Percentiles rank a stretch among this genome's conserved stretches.
Evolutionary conservation across 2,797 vertebrate genomes (phyloP).

Genomic region (Gymnocypris eckloni): DNA sequence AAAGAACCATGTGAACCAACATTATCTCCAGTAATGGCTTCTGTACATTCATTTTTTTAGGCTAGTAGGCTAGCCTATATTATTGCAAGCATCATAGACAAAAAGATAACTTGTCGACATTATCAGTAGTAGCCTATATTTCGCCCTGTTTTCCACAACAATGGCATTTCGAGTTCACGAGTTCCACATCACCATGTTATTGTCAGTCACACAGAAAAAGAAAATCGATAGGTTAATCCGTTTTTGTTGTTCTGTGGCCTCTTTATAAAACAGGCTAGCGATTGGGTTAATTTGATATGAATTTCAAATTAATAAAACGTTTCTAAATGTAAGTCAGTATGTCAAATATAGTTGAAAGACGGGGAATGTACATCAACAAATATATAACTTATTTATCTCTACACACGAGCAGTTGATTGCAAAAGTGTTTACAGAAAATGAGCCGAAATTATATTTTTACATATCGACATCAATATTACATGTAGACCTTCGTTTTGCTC

Average conservation of each 20-base stretch:
- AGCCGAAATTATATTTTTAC: background rate
- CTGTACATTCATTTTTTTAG: background rate
- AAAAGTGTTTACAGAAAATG: background rate
- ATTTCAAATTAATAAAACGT: background rate
- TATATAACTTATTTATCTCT: background rate
- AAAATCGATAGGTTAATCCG: background rate
- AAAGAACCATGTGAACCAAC: background rate
- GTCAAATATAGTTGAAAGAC: background rate
- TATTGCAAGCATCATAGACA: background rate
- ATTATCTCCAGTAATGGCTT: background rate
- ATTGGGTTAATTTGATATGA: background rate
- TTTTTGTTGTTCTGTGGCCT: background rate
- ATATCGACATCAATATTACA: background rate
- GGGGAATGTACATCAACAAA: background rate
- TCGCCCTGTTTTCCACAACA: background rate
- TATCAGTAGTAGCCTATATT: background rate
- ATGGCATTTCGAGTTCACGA: background rate
- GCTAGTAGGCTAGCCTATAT: background rate
- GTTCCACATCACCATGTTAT: slow-evolving; percentile 3
- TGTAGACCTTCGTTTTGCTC: background rate
- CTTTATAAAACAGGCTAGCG: background rate
- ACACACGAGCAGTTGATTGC: background rate
- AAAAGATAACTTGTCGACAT: background rate
- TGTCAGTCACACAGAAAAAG: background rate
- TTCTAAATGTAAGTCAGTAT: background rate